Evolutionary conservation across 1,140 invertebrate genomes (phyloP), one percentile per base, ranked within the genome.

Genomic region (Sminthurides bifidus): DNA sequence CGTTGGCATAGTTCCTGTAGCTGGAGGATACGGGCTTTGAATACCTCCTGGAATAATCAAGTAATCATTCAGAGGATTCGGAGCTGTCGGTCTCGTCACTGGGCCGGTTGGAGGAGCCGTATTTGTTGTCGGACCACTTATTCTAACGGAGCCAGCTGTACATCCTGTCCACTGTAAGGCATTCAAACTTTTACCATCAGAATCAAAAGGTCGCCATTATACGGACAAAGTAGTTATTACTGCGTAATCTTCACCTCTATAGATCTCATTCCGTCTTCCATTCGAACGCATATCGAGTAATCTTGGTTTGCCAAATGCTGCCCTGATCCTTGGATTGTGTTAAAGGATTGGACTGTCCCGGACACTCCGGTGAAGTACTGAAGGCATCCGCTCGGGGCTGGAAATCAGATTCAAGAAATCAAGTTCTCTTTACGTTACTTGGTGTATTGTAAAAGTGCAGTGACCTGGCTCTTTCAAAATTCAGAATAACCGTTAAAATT

Each of bases 301-400:
- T 61, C 59, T 38, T 55, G 35, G 26, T 58, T 61, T 4, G 56
- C 50, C 21, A 65, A 50, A 54, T 65, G 63, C 24, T 33, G n/a
- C n/a, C n/a, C 23, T 10, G 52, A 52, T 21, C 60, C 63, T 12
- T 56, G 44, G 23, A 31, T n/a, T n/a, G n/a, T 56, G 30, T 66
- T 66, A 33, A 66, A 66, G 21, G 56, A 60, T 21, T 53, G 17
- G 8, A 65, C 56, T 35, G 50, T 35, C 3, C 65, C 65, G 10
- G 60, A 60, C 14, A 60, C 56, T 15, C 63, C 65, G 14, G 51
- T 51, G 46, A 63, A 63, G 40, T 65, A 66, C 38, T 66, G 65
- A 10, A 65, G 53, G 51, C 65, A 66, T 30, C 65, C 65, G 5
- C 43, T 26, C n/a, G 65, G 65, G 4, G 63, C 63, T 61, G 21